Evolutionary conservation across 2,113 vertebrate species (phyloP), one percentile per base, ranked within the genome.

Genomic region (Regulus satrapa): DNA sequence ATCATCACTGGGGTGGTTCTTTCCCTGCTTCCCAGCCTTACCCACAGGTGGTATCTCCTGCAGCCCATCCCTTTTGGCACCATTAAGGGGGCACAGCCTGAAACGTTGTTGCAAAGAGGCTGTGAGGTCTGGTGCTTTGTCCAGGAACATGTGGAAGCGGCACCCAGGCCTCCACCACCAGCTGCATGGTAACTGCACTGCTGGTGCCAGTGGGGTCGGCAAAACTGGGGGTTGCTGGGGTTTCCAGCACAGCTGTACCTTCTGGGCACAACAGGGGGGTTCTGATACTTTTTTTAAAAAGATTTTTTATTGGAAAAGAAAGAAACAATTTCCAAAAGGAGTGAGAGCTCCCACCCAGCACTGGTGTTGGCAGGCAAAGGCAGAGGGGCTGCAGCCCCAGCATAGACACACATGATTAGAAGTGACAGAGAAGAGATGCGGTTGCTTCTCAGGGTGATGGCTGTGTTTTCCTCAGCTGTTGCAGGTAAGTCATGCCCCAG

Each of bases 221-320:
- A 79, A 75, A 78, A 41, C 14, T 32, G 62, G 20, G 20, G 21
- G 68, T 79, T 75, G 31, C 40, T 63, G 75, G 75, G 18, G 18
- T 23, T 78, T 61, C 69, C 48, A 71, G 34, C 55, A 55, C 36
- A 54, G 41, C 59, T 82, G 61, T 9, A n/a, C 20, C 8, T 34
- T 1, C 1, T 26, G 18, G 55, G 13, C 21, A 77, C 0, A 13
- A 69, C 8, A 54, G 26, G 12, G 66, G 28, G 8, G 13, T 32
- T 63, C 34, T 3, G 5, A 25, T 19, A 8, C 8, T 14, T 56
- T 56, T 94, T 91, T 38, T 2, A 7, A 51, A 92, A 96, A 96
- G 61, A n/a, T 34, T 96, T 97, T 97, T 97, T 97, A 97, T 97
- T 97, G 92, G 94, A 96, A 96, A 97, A 96, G 80, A 79, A 90